These are phyloP conservation scores for Uropsilus gracilis DNA, from an alignment of 2,113 vertebrate genomes.

Conservation along the genomic window DNA sequence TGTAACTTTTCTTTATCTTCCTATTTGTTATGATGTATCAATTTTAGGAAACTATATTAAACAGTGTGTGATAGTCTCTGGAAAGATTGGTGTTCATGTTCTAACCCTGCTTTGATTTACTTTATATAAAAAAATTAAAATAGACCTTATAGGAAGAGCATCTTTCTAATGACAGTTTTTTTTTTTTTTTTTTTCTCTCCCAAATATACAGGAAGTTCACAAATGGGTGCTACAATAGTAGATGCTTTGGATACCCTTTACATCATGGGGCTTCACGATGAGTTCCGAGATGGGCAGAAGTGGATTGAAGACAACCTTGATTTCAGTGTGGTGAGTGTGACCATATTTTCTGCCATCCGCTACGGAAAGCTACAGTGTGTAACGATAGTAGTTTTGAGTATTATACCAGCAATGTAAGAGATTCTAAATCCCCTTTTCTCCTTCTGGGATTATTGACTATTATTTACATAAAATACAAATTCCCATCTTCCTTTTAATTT, in stretches of 20 bases:
- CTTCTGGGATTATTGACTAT: not conserved
- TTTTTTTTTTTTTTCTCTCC: not conserved
- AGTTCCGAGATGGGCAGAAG: constrained; percentile 97
- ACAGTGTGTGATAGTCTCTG: not conserved
- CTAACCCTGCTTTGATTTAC: constrained; percentile 24
- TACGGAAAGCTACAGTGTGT: not conserved
- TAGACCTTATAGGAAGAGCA: not conserved
- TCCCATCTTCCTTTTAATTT: constrained; percentile 14
- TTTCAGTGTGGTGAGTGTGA: constrained; percentile 93
- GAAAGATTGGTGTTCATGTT: constrained; percentile 34
- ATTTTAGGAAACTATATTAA: constrained; percentile 48
- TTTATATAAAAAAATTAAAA: constrained; percentile 11
- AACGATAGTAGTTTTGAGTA: not conserved
- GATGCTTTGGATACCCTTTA: constrained; percentile 98
- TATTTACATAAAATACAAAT: not conserved
- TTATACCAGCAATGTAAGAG: constrained; percentile 35
- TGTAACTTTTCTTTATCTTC: constrained; percentile 38
- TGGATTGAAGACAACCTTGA: constrained; percentile 98
- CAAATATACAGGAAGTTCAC: constrained; percentile 92
- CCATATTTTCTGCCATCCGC: constrained; percentile 9
- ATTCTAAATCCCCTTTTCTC: not conserved
- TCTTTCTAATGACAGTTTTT: constrained; percentile 65
- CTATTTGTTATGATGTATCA: not conserved
- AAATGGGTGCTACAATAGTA: constrained; percentile 97
- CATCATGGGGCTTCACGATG: constrained; percentile 97